Base-by-base conservation (phyloP, 2,797 vertebrate genomes). In the Triplophysa bombifrons region DNA sequence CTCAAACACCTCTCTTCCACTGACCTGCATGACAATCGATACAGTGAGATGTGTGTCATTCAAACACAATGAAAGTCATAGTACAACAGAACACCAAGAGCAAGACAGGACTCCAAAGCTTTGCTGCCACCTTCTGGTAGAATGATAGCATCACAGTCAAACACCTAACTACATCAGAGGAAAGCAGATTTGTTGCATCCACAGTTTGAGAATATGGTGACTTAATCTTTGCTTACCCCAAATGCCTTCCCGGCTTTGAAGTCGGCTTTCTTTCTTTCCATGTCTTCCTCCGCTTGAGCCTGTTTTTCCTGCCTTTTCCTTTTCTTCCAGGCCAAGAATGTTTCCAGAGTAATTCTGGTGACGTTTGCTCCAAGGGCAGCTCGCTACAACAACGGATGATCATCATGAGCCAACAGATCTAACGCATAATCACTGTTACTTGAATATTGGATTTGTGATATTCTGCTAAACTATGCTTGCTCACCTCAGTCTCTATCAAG, bases 261-360 rank as follows among this genome's bases (percentile, higher is more conserved):
- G 84, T 99, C 98, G 0, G 98, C 97, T 91, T 96, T 99, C 83
- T 98, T 97, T 89, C 94, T 96, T 91, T 99, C 98, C 95, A 98
- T 93, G 86, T 99, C 96, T 89, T 97, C 94, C n/a, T 92, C 93
- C 16, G 93, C 93, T 88, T 94, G 98, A 74, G 93, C 92, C 17
- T 97, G 94, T 91, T 97, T 98, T 84, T 99, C 97, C 95, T 97
- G 95, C 94, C 97, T 93, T 93, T 99, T 99, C 89, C 96, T 95
- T 92, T 96, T 99, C 88, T 99, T 99, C 98, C 98, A 99, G 1
- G 96, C 94, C 88, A 99, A 94, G 88, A 99, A 99, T 74, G 96
- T 97, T 86, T 99, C 98, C 93, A 99, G 91, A 46, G 98, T 99
- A 90, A 99, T 98, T 87, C 97, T 96, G 71, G 97, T 98, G 86